These are phyloP conservation scores for Andrena trimmerana DNA, from an alignment of 2,888 invertebrate genomes.

Conservation along the genomic window DNA sequence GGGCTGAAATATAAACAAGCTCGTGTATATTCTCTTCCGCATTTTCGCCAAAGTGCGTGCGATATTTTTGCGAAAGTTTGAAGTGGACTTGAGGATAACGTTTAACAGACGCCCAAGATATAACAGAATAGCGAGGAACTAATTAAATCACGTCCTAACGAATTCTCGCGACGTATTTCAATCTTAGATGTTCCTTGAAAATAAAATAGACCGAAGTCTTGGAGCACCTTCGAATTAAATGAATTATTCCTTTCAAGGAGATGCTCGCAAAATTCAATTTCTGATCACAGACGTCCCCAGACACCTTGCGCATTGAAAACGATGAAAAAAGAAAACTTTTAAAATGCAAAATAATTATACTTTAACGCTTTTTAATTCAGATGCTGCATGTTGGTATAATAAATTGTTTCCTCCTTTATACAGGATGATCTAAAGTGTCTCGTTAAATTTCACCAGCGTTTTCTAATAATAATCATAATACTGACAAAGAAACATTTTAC, in stretches of 20 bases:
- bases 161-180: neutral
- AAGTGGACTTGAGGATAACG: neutral
- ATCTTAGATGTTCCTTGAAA: neutral
- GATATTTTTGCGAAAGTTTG: neutral
- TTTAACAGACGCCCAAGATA: neutral
- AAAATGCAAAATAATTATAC: neutral
- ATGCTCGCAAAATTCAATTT: neutral
- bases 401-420: no score
- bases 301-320: neutral
- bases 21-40: neutral
- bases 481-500: no score
- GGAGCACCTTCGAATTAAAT: neutral
- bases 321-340: neutral
- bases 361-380: no score
- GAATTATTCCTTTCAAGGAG: neutral
- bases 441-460: no score
- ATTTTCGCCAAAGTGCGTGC: neutral
- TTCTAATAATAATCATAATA: no score
- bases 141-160: slow-evolving; percentile 12
- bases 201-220: neutral
- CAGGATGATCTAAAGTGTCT: no score
- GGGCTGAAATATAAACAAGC: neutral
- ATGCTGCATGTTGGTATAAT: no score
- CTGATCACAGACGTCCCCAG: no score
- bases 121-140: neutral